Base-by-base conservation (phyloP, 2,113 vertebrate species). In the Lontra canadensis region DNA sequence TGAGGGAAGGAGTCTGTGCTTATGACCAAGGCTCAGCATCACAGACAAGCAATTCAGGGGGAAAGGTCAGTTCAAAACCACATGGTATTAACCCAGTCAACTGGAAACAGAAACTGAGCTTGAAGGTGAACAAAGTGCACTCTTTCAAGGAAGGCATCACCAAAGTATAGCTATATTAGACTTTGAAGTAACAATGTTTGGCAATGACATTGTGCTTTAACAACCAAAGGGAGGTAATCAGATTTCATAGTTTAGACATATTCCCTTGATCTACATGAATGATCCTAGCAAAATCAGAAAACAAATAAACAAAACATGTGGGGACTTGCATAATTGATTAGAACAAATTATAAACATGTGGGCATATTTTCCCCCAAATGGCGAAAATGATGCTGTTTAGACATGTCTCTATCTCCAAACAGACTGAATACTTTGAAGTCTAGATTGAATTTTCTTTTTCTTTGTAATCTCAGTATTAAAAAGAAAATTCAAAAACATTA, bases 201-300 rank as follows among this genome's bases (percentile, higher is more conserved):
- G 39, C 12, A 34, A n/a, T 65, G 42, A 61, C 20, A 87, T 49
- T 2, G 0, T 21, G 5, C 25, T 90, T 49, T 78, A 81, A n/a
- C 84, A 89, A 88, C 21, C 63, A 91, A 94, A 57, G 20, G 47
- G 89, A 82, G 3, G 8, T 78, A 52, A 94, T 11, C 15, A 59
- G 18, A 76, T 57, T 90, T 96, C 73, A 74, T 29, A 85, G 63
- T 31, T 90, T 10, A 84, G 1, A 71, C 14, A 57, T 49, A 63
- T 8, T 4, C 2, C 0, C 47, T 95, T 84, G 17, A 13, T 15
- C 57, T 71, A 65, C 23, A 42, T 15, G 20, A 94, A 92, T 31
- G 8, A 74, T 21, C n/a, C 26, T 74, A 89, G 49, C 73, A 94
- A 94, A 94, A 89, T 84, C 42, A 94, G 8, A 52, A 92, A 83